Base-by-base conservation (phyloP, 1,140 invertebrate species). In the Solenopsis fugax region DNA sequence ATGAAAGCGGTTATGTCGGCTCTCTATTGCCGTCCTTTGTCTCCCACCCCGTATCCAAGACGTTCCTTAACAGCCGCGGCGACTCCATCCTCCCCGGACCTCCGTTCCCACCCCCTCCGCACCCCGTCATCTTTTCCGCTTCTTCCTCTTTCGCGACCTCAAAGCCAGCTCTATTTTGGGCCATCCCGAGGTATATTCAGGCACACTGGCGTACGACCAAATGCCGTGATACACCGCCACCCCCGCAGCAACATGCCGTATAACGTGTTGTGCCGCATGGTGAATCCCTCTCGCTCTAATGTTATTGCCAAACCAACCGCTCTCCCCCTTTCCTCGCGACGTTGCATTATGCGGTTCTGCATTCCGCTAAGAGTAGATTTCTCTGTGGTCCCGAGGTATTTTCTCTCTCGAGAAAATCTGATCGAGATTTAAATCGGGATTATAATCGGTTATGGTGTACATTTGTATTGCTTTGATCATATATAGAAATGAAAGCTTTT, bases 1-100 rank as follows among this genome's bases (percentile, higher is more conserved):
- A 93, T 92, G 92, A 93, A 93, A 92, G 89, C 85, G 92, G 90
- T 92, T 93, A 92, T 92, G 89, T 88, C 65, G 84, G 80, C 72
- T 88, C 50, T 81, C 88, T 89, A 92, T 91, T 92, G 88, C 90
- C 89, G 77, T 93, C 86, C 90, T 93, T 93, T 93, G 92, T 93
- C 91, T 92, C 88, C 72, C 37, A 52, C 67, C n/a, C 58, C 85
- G 45, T 67, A 54, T 82, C 72, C 75, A 78, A 81, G 65, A 76
- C 75, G 64, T 80, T 86, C 48, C 82, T 62, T 86, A 86, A 86
- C 82, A 85, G 82, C 75, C 85, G 89, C 73, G 69, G 82, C 67
- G 86, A 73, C 86, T 84, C 65, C 64, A 45, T 69, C 64, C 69
- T 34, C 16, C 41, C 12, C 67, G 29, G 67, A 50, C 56, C 21